Evolutionary conservation across 37 sponge, comb jelly and placozoan genomes (phyloP).

Genomic region (Chondrilla cf. caribensis): DNA sequence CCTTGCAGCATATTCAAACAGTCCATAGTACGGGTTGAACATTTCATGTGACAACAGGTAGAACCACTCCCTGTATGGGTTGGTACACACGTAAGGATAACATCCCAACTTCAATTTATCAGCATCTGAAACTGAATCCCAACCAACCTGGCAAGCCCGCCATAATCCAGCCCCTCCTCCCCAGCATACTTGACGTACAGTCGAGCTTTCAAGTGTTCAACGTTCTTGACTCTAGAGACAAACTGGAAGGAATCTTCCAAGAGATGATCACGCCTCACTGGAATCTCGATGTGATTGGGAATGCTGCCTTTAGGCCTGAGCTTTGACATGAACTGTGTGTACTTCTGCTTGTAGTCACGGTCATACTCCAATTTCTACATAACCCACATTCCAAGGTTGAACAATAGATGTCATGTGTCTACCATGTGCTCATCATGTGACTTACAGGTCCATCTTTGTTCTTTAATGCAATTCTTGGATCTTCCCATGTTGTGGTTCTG

Average conservation of each 20-base stretch:
- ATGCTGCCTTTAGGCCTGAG: constrained; percentile 42
- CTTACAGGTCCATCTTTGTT: constrained; percentile 68
- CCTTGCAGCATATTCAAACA: constrained; percentile 99
- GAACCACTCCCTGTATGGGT: constrained; percentile 91
- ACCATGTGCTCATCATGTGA: neutral
- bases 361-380: constrained; percentile 65
- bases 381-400: neutral
- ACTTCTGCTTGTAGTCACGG: constrained; percentile 85
- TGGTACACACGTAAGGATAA: neutral
- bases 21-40: constrained; percentile 99
- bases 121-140: too few relatives aligned
- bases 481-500: constrained; percentile 85
- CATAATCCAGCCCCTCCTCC: constrained; percentile 95
- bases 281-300: constrained; percentile 70
- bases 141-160: constrained; percentile 83
- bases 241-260: constrained; percentile 82
- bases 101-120: neutral
- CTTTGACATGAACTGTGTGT: constrained; percentile 67
- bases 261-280: constrained; percentile 52
- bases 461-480: constrained; percentile 63
- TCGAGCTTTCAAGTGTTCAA: constrained; percentile 36
- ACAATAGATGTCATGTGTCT: too few relatives aligned
- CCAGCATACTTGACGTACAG: constrained; percentile 82
- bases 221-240: constrained; percentile 69
- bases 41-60: constrained; percentile 92